Evolutionary conservation across 2,113 vertebrate genomes (phyloP), one percentile per base, ranked within the genome.

Genomic region (Paratilapia polleni): DNA sequence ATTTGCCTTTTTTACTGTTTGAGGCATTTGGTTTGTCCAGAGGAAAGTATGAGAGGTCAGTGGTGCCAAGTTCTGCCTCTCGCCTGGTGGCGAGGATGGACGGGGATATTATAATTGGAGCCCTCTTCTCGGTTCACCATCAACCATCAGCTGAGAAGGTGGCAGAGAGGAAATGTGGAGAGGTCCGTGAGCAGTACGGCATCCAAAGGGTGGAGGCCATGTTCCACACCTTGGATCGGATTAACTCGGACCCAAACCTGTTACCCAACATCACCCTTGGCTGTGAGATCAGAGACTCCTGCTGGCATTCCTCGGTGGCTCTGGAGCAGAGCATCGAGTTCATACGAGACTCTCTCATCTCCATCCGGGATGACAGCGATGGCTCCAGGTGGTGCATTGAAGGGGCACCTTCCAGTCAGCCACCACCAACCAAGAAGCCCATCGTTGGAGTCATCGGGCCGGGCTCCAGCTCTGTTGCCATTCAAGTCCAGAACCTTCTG

Each of bases 291-390:
- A 93, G 98, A 73, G 98, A 99, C 94, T 99, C 98, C 61, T 99
- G 98, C 87, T 99, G 98, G 98, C 97, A 99, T 57, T 98, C 98
- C 0, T 98, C 97, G 0, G 98, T 99, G 83, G 98, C 98, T 76
- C 94, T 99, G 94, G 98, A 99, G 89, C 98, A 99, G 92, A 98
- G 98, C 94, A 99, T 99, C 8, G 98, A 99, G 94, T 99, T 99
- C 90, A 99, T 99, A 81, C 94, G 98, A 56, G 98, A 99, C 93
- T 98, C 98, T 7, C 96, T 99, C 83, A 99, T 98, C 92, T 98
- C 97, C 77, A 97, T 99, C 70, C 94, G 98, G 75, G 98, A 99
- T 1, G 98, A 99, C 5, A 95, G 88, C 59, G 98, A 98, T 0
- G 98, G 97, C 3, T 91, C 95, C 83, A 96, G 96, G 75, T 97